Conservation (phyloP, 2,888 invertebrate species). For the Thymelicus lineola region DNA sequence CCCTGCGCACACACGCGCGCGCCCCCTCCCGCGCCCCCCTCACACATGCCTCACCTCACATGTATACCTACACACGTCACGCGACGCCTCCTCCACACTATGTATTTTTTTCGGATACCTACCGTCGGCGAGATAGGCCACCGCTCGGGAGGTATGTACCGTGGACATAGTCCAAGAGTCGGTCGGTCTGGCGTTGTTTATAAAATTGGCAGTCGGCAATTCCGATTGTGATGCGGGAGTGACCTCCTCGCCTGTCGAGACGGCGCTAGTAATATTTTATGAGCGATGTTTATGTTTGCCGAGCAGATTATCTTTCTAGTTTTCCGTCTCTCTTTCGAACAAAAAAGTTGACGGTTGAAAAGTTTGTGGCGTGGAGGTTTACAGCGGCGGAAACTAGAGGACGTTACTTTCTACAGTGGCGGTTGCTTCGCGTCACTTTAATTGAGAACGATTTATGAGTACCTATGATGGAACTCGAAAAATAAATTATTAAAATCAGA, state of each 20-base stretch:
- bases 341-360: constrained; percentile 27
- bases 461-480: no score
- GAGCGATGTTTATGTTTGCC: constrained; percentile 16
- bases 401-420: constrained; percentile 27
- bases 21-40: constrained; percentile 56
- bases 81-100: constrained; percentile 78
- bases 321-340: constrained; percentile 22
- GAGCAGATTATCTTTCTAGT: constrained; percentile 20
- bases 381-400: constrained; percentile 31
- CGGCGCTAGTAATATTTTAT: constrained; percentile 24
- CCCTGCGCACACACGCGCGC: constrained; percentile 63
- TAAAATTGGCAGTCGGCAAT: neutral
- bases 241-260: constrained; percentile 15
- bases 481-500: no score
- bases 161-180: neutral
- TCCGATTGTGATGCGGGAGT: neutral
- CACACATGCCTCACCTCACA: constrained; percentile 64
- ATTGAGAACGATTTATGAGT: constrained; percentile 1
- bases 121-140: constrained; percentile 45
- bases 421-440: neutral
- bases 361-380: constrained; percentile 26
- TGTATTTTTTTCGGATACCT: constrained; percentile 73
- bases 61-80: constrained; percentile 76
- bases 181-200: constrained; percentile 4
- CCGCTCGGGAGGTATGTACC: constrained; percentile 4